Percentiles rank a stretch among this genome's conserved stretches.
Conservation (phyloP, 2,113 vertebrate species). For the Megalops atlanticus region DNA sequence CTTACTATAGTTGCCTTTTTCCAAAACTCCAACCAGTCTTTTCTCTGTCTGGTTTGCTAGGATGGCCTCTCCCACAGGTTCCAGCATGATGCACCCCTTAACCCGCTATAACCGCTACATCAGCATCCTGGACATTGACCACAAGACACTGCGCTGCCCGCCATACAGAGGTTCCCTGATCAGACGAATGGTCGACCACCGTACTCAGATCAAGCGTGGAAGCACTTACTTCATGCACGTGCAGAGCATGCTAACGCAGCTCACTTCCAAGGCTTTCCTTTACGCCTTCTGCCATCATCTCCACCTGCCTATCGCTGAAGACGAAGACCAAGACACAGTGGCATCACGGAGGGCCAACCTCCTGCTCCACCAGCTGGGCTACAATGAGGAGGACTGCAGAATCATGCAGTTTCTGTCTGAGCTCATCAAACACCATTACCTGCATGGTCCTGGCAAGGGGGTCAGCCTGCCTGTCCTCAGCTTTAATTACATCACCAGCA, state of each 20-base stretch:
- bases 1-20: background rate
- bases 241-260: conserved; percentile 81
- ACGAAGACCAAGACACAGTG: conserved; percentile 45
- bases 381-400: conserved; percentile 70
- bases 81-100: conserved; percentile 72
- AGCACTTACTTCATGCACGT: conserved; percentile 87
- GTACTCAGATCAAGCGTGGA: conserved; percentile 79
- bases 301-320: conserved; percentile 56
- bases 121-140: conserved; percentile 87
- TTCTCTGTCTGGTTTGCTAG: conserved; percentile 49
- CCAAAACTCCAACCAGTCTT: background rate
- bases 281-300: conserved; percentile 76
- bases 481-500: conserved; percentile 79
- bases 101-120: conserved; percentile 85
- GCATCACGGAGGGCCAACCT: conserved; percentile 67
- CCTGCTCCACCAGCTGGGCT: conserved; percentile 71
- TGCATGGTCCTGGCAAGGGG: conserved; percentile 60
- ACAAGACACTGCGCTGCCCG: conserved; percentile 83
- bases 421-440: conserved; percentile 75
- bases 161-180: conserved; percentile 81
- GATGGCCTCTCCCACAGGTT: conserved; percentile 59
- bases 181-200: conserved; percentile 76
- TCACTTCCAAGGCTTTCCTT: conserved; percentile 83
- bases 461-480: conserved; percentile 65
- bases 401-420: conserved; percentile 78